Percentiles rank a stretch among this genome's conserved stretches.
phyloP scores from a whole-genome alignment of 2,888 invertebrate species.

The Brenthis daphne region DNA sequence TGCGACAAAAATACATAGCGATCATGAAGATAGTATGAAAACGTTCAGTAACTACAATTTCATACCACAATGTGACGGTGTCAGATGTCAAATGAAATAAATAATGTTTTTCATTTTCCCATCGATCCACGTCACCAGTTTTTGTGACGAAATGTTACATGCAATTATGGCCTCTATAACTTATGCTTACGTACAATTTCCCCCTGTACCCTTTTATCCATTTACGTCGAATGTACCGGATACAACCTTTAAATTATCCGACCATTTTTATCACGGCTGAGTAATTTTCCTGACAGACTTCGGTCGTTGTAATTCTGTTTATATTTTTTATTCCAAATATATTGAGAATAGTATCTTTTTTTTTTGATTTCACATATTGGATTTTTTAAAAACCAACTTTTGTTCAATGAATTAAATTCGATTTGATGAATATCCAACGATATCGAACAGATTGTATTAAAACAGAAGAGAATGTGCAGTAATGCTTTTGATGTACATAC shows the following conservation, averaged over 20 bases:
- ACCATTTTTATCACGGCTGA: conserved; percentile 33
- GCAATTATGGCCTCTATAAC: conserved; percentile 2
- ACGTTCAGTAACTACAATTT: conserved; percentile 9
- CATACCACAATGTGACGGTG: conserved; percentile 9
- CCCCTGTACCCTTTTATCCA: conserved; percentile 5
- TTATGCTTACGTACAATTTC: conserved; percentile 12
- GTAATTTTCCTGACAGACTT: conserved; percentile 25
- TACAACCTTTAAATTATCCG: conserved; percentile 32
- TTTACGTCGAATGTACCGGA: conserved; percentile 12
- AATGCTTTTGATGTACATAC: too few species aligned
- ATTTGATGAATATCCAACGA: too few species aligned
- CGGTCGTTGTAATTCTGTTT: conserved; percentile 23
- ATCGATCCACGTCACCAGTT: conserved; percentile 21
- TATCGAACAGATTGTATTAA: too few species aligned
- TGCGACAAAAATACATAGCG: too few species aligned
- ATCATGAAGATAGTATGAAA: not conserved
- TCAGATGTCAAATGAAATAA: conserved; percentile 25
- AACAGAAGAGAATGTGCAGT: too few species aligned
- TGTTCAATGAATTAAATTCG: too few species aligned
- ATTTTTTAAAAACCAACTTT: too few species aligned
- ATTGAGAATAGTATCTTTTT: not conserved
- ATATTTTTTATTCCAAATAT: conserved; percentile 7
- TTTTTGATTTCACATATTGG: not conserved
- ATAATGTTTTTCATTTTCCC: conserved; percentile 25
- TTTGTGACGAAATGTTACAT: conserved; percentile 3